Conservation (phyloP, 2,888 invertebrate genomes). For the Heliconius ethilla region DNA sequence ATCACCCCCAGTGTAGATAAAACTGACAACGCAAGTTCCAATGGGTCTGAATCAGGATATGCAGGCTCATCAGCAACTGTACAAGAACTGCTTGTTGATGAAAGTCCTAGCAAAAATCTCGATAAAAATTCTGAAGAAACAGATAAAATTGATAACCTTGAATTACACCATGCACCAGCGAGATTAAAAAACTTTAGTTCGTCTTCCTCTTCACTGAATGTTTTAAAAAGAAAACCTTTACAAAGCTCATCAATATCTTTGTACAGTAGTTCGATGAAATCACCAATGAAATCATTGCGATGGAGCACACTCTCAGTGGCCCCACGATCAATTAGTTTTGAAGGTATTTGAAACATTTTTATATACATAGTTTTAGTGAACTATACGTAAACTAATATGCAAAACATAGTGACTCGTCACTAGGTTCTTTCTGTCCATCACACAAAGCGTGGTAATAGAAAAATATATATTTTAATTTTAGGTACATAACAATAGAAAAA, state of each 20-base stretch:
- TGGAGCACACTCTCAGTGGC: constrained; percentile 66
- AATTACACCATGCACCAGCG: background rate
- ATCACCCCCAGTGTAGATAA: constrained; percentile 13
- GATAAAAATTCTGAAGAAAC: constrained; percentile 21
- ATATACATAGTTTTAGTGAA: background rate
- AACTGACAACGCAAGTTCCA: constrained; percentile 52
- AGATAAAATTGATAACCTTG: constrained; percentile 14
- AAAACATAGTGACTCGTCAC: constrained; percentile 1
- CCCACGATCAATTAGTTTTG: constrained; percentile 52
- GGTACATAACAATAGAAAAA: background rate
- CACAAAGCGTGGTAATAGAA: background rate
- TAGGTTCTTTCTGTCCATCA: background rate
- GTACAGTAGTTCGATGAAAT: constrained; percentile 48
- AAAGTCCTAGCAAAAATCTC: constrained; percentile 41
- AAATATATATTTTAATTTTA: background rate
- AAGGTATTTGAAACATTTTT: constrained; percentile 49
- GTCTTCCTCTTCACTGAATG: constrained; percentile 56
- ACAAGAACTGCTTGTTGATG: constrained; percentile 54
- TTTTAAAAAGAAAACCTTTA: constrained; percentile 50
- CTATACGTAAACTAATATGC: background rate
- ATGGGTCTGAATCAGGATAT: constrained; percentile 64
- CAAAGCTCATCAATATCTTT: constrained; percentile 60
- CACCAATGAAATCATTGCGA: constrained; percentile 58
- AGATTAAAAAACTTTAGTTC: constrained; percentile 51
- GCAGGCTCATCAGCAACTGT: constrained; percentile 57